phyloP scores from a whole-genome alignment of 2,113 vertebrate species.

The Calypte anna region DNA sequence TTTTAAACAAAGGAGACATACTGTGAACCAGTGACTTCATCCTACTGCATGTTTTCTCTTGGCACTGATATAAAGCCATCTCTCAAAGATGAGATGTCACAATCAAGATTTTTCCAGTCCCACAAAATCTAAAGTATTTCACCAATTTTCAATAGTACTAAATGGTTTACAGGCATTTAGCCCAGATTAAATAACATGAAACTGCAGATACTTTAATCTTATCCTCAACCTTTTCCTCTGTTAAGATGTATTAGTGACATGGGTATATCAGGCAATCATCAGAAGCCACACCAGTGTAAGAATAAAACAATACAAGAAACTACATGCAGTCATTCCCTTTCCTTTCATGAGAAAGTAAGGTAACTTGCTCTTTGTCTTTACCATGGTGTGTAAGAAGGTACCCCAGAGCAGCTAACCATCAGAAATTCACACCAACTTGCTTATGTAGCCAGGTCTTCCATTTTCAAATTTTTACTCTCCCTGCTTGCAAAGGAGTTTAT shows the following conservation, averaged over 20 bases:
- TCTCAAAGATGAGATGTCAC: not conserved
- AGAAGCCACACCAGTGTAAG: not conserved
- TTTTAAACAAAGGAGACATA: slow-evolving; percentile 6
- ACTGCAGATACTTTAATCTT: not conserved
- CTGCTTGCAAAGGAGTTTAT: not conserved
- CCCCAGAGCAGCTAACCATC: not conserved
- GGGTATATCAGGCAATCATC: not conserved
- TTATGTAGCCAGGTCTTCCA: not conserved
- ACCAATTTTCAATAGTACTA: not conserved
- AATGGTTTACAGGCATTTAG: not conserved
- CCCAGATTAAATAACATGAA: not conserved
- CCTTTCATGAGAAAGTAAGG: not conserved
- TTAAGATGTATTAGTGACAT: not conserved
- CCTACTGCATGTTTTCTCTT: not conserved
- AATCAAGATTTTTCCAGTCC: not conserved
- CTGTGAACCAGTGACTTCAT: slow-evolving; percentile 31
- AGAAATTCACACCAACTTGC: not conserved
- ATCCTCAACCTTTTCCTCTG: not conserved
- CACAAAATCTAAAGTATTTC: not conserved
- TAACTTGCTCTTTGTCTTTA: not conserved
- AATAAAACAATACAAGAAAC: not conserved
- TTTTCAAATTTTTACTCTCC: not conserved
- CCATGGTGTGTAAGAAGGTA: not conserved
- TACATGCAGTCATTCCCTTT: not conserved
- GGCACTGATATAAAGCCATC: not conserved